Base-by-base conservation (phyloP, 2,113 vertebrate genomes). In the Tretioscincus oriximinensis region DNA sequence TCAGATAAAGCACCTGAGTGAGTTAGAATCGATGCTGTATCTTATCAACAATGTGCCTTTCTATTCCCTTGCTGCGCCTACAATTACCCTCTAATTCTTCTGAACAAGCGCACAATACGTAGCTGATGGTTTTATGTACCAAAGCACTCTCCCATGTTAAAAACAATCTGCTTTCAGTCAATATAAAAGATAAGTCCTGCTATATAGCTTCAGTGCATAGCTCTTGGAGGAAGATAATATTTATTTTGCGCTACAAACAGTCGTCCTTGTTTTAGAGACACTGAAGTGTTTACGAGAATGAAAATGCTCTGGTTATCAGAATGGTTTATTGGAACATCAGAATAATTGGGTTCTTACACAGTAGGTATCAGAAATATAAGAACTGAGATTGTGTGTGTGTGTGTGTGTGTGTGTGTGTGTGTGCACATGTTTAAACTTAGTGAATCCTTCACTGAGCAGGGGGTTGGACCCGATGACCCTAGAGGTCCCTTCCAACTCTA, bases 1-100 rank as follows among this genome's bases (percentile, higher is more conserved):
- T 41, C 35, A 77, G 16, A 67, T 74, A 70, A 5, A 1, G 47
- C 24, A 41, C 5, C 66, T 66, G 73, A 9, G 45, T 77, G 35
- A 73, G 28, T 58, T 70, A 73, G 65, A 68, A 58, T 28, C 49
- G 26, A 66, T 67, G 54, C 31, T 9, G 18, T 60, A 26, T 60
- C 77, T 76, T 28, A 7, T 78, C 68, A 16, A 61, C 18, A 77
- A 26, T 63, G 20, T 10, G 10, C 24, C n/a, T n/a, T 0, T 28
- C n/a, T n/a, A 35, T 26, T 5, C 63, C 21, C 4, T 35, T 9
- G 63, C 24, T 24, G 63, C 41, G 22, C 0, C 0, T 4, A 58
- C 3, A 12, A 58, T 68, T 54, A 58, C 49, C 64, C 35, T 24
- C 21, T 54, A n/a, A 67, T 3, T 61, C 63, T 16, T 9, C 41